Evolutionary conservation across 2,797 vertebrate species (phyloP).

Genomic region (Cyprinella venusta): DNA sequence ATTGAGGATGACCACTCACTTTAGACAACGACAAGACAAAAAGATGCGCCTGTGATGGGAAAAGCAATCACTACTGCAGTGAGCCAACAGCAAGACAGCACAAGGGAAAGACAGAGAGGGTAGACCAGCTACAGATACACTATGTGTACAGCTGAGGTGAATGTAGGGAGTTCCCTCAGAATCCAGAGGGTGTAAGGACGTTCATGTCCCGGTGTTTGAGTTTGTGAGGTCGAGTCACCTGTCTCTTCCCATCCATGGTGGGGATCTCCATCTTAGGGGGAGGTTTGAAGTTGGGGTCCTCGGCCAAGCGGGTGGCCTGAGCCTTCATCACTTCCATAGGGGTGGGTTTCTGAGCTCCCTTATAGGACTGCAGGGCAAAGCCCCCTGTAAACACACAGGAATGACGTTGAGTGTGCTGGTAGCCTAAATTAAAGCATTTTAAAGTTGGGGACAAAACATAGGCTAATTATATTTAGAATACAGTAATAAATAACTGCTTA

Average conservation of each 20-base stretch:
- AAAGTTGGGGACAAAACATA: too few species aligned
- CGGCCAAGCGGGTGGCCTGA: constrained; percentile 81
- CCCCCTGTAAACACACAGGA: constrained; percentile 73
- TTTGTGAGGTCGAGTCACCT: constrained; percentile 80
- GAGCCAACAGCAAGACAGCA: constrained; percentile 18
- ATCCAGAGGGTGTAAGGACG: constrained; percentile 92
- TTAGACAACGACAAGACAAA: constrained; percentile 42
- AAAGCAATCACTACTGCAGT: constrained; percentile 3
- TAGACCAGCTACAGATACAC: constrained; percentile 47
- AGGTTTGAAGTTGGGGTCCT: constrained; percentile 78
- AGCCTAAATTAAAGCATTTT: too few species aligned
- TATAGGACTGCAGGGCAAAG: constrained; percentile 89
- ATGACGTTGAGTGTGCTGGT: not conserved
- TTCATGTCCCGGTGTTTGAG: constrained; percentile 95
- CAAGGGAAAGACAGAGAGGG: constrained; percentile 6
- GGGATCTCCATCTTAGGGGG: constrained; percentile 90
- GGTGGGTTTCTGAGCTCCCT: constrained; percentile 89
- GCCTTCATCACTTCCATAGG: constrained; percentile 93
- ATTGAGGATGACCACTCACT: constrained; percentile 34
- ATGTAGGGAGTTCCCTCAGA: constrained; percentile 74
- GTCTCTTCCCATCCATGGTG: constrained; percentile 78
- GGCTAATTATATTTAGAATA: too few species aligned
- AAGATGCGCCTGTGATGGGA: constrained; percentile 31
- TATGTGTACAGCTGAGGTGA: not conserved
- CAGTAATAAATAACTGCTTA: too few species aligned